These are phyloP conservation scores for Sicus ferrugineus DNA, from an alignment of 2,888 invertebrate genomes.

Conservation along the genomic window DNA sequence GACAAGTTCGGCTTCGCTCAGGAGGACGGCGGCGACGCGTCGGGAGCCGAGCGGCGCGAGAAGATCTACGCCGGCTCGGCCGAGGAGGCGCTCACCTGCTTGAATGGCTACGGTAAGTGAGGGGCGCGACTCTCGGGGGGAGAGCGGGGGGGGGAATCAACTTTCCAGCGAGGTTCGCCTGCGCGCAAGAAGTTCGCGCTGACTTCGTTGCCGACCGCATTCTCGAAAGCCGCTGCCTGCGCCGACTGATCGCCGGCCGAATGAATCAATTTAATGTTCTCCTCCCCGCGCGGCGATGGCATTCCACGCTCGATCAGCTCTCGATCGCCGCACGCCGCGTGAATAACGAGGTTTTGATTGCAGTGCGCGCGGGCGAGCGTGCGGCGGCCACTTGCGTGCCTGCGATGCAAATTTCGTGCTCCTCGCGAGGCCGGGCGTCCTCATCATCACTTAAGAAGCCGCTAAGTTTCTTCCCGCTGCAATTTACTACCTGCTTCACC, in stretches of 20 bases:
- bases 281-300: conserved; percentile 24
- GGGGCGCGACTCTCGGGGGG: neutral
- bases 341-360: conserved; percentile 50
- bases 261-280: conserved; percentile 44
- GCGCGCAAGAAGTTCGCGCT: neutral
- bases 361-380: conserved; percentile 33
- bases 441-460: conserved; percentile 4
- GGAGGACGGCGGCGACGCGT: conserved; percentile 66
- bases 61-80: conserved; percentile 76
- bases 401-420: neutral
- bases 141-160: neutral
- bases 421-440: neutral
- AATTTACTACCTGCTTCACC: neutral
- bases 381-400: conserved; percentile 14
- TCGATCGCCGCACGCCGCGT: conserved; percentile 47
- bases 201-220: neutral
- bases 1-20: conserved; percentile 90
- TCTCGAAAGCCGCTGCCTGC: neutral
- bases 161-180: neutral
- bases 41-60: conserved; percentile 69
- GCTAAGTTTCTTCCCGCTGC: conserved; percentile 21
- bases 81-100: conserved; percentile 65
- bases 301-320: neutral
- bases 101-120: conserved; percentile 65
- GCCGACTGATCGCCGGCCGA: conserved; percentile 25